A percentile compares a stretch with the other conserved stretches of the same genome.
Evolutionary conservation across 2,888 invertebrate genomes (phyloP).

Genomic region (Clostera curtula): DNA sequence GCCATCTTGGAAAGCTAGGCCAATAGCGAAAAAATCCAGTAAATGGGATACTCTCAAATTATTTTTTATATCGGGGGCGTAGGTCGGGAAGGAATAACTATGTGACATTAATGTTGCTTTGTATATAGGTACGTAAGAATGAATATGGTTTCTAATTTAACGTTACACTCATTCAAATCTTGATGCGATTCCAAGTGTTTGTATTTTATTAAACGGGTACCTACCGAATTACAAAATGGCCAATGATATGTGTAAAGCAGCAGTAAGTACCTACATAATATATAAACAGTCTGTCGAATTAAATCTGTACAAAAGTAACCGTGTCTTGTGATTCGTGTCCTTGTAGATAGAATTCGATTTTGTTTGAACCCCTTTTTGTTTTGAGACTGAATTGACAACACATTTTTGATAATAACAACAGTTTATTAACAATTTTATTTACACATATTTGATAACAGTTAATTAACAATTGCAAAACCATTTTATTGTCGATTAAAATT

Average conservation of each 20-base stretch:
- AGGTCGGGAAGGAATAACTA: slow-evolving; percentile 37
- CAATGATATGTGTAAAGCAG: slow-evolving; percentile 64
- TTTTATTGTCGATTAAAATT: too few species aligned
- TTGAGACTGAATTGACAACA: slow-evolving; percentile 1
- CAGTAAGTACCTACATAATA: slow-evolving; percentile 61
- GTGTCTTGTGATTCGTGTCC: slow-evolving; percentile 56
- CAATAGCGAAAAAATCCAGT: slow-evolving; percentile 34
- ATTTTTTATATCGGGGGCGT: slow-evolving; percentile 57
- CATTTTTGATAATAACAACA: too few species aligned
- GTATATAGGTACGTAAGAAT: slow-evolving; percentile 65
- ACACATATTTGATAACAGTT: too few species aligned
- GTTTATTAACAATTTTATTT: too few species aligned
- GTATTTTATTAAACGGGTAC: slow-evolving; percentile 44
- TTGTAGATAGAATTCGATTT: slow-evolving; percentile 20
- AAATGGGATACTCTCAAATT: slow-evolving; percentile 48
- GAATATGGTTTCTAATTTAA: slow-evolving; percentile 28
- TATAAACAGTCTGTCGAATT: slow-evolving; percentile 72
- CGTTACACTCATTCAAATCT: slow-evolving; percentile 33
- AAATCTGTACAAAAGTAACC: slow-evolving; percentile 71
- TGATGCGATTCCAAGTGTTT: slow-evolving; percentile 32
- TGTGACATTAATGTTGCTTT: slow-evolving; percentile 46
- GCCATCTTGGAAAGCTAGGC: slow-evolving; percentile 38
- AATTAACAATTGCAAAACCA: too few species aligned
- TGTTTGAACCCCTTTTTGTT: slow-evolving; percentile 10
- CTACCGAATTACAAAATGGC: slow-evolving; percentile 64